Evolutionary conservation across 1,140 invertebrate genomes (phyloP).

Genomic region (Hylyphantes graminicola): DNA sequence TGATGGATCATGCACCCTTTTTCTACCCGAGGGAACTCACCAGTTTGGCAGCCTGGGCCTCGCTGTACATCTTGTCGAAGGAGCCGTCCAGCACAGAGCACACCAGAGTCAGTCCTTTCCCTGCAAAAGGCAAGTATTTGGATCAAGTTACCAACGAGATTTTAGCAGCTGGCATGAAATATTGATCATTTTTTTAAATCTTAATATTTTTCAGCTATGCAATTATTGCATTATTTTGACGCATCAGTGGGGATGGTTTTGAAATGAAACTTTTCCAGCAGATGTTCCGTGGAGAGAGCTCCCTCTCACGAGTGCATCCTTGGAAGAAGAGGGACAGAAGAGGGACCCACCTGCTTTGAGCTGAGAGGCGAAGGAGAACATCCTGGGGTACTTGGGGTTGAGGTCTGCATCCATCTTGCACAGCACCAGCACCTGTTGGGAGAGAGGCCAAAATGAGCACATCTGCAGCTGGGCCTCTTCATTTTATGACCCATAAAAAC

Average conservation of each 20-base stretch:
- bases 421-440: slow-evolving; percentile 64
- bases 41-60: slow-evolving; percentile 83
- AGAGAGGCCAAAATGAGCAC: neutral
- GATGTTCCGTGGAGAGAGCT: neutral
- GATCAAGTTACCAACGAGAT: too few relatives aligned
- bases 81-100: slow-evolving; percentile 87
- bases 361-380: slow-evolving; percentile 95
- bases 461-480: neutral
- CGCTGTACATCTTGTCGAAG: slow-evolving; percentile 70
- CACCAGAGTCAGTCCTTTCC: slow-evolving; percentile 90
- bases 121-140: slow-evolving; percentile 5
- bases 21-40: slow-evolving; percentile 19
- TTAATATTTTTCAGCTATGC: too few relatives aligned
- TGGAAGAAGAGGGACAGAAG: too few relatives aligned
- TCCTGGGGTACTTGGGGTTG: slow-evolving; percentile 78
- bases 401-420: slow-evolving; percentile 73
- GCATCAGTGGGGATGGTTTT: neutral
- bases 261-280: neutral
- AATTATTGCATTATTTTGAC: too few relatives aligned
- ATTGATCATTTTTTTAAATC: too few relatives aligned
- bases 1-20: neutral
- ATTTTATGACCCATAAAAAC: too few relatives aligned
- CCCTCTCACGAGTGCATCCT: too few relatives aligned
- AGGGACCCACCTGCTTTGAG: slow-evolving; percentile 83
- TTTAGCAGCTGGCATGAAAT: too few relatives aligned